phyloP scores from a whole-genome alignment of 2,888 invertebrate genomes.

The Trachelus stipa region DNA sequence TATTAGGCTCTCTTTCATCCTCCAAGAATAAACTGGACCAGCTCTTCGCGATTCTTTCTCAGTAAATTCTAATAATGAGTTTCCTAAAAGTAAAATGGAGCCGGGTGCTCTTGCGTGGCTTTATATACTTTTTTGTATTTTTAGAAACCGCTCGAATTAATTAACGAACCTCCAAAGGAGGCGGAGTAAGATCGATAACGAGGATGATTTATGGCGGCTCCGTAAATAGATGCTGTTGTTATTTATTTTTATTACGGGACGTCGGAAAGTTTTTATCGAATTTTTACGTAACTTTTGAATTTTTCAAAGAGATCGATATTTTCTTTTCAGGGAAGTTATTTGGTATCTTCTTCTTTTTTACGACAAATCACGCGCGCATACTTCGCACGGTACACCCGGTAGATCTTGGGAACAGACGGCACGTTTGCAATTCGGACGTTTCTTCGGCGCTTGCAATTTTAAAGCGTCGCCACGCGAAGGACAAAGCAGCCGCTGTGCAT shows the following conservation, averaged over 20 bases:
- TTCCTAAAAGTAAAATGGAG: background rate
- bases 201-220: background rate
- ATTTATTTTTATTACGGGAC: background rate
- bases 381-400: background rate
- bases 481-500: background rate
- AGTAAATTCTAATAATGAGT: background rate
- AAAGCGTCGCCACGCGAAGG: background rate
- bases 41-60: conserved; percentile 12
- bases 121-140: background rate
- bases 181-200: background rate
- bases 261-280: background rate
- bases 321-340: no score
- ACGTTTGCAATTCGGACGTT: background rate
- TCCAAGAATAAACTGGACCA: conserved; percentile 45
- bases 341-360: no score
- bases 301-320: no score
- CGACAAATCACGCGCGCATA: no score
- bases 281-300: no score
- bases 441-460: background rate
- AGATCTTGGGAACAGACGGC: background rate
- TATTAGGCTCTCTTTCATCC: conserved; percentile 46
- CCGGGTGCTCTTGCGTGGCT: background rate
- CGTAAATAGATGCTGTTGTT: background rate
- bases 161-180: background rate
- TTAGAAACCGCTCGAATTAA: background rate